Evolutionary conservation across 1,140 invertebrate species (phyloP), one percentile per base, ranked within the genome.

Genomic region (Limonius californicus): DNA sequence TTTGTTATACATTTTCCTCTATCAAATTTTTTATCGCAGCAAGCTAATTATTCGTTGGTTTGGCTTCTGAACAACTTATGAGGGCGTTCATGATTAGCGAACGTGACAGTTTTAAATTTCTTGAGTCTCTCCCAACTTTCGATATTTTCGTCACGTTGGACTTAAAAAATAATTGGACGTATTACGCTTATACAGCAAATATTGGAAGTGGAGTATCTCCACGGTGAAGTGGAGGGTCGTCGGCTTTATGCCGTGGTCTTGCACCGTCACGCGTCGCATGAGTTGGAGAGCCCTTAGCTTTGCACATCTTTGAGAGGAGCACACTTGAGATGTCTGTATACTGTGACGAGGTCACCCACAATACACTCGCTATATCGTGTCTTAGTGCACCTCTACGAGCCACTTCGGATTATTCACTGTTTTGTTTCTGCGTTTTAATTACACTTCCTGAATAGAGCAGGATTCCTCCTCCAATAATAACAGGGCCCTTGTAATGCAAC

Each of bases 241-340:
- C 43, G 30, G 63, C 65, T 69, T 69, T 67, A 65, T 69, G 56
- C 56, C 58, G 53, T 54, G 68, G 61, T 63, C 65, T 65, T 69
- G 68, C 65, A 47, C 47, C 60, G 65, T 69, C 68, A 69, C 68
- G 68, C 63, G 65, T 59, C 54, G 57, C 63, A 65, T 64, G 50
- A 62, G 58, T 57, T 65, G 62, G 55, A 69, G 65, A 61, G 65
- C 61, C 55, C 39, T 54, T 55, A 47, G 59, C 63, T 65, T 61
- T 67, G 65, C 65, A 63, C 66, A 65, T 69, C 68, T 67, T 57
- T 65, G 59, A 56, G 45, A 50, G 50, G 62, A 69, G 65, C 35
- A 63, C 67, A 55, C 68, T 67, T 63, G 57, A 67, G 59, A 60
- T 59, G 62, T 63, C 68, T 42, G 55, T 57, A 50, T 54, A 32